Evolutionary conservation across 2,888 invertebrate genomes (phyloP), one percentile per base, ranked within the genome.

Genomic region (Harpalus rubripes): DNA sequence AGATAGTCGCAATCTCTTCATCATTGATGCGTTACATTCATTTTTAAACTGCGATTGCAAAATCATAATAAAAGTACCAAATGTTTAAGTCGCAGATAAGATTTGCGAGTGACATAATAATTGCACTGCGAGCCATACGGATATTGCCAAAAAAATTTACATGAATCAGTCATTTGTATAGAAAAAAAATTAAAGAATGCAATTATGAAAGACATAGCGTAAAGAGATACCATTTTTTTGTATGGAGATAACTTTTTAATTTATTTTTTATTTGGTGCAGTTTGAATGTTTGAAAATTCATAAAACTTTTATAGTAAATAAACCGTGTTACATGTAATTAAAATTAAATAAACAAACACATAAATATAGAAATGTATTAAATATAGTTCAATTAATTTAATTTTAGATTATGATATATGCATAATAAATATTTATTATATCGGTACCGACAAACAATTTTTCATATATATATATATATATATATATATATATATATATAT

Each of bases 61-160:
- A 68, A 68, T 68, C 10, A 68, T 39, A 39, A 68, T 41, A 68
- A 68, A 68, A 41, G 39, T 15, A 63, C 5, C 6, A 41, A 68
- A 68, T 68, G 39, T 68, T 68, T 63, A 63, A 63, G 12, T 12
- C 12, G 12, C 63, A 63, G 63, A 63, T 26, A 63, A 63, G 63
- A 26, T 5, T 63, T 61, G 16, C 5, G 7, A 61, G 18, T 61
- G 61, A 12, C 61, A 8, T n/a, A n/a, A 18, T 22, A 1, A 22
- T 61, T 61, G 61, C 18, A 22, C 18, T 61, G 61, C 18, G 7
- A 5, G 44, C 7, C 16, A 61, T 63, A 1, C 63, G 63, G 63
- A 18, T 26, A 2, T 63, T 22, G 18, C 22, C 22, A 63, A 63
- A 10, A 63, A 26, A 18, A 22, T 8, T 63, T 63, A 8, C 26